Conservation (phyloP, 2,797 vertebrate genomes). For the Tadarida brasiliensis region DNA sequence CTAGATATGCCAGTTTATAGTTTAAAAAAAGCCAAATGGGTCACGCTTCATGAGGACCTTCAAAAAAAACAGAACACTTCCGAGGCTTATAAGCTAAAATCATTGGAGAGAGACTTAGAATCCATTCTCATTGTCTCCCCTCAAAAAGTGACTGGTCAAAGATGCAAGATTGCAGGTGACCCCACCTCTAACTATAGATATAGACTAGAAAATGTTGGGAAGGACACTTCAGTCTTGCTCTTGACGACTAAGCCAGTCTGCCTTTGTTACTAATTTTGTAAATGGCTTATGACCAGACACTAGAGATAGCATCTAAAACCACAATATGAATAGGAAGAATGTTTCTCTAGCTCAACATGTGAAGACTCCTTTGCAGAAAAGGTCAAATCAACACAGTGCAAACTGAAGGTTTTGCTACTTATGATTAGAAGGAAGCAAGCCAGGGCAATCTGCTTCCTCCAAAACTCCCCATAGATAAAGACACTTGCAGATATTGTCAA, state of each 20-base stretch:
- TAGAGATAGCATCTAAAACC: not conserved
- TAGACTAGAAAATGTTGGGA: not conserved
- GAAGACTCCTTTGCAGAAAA: not conserved
- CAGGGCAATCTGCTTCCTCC: not conserved
- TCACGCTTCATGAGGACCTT: not conserved
- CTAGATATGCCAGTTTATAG: not conserved
- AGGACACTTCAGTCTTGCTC: not conserved
- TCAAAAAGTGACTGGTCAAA: not conserved
- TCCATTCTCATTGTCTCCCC: not conserved
- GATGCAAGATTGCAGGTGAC: not conserved
- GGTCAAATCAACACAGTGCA: not conserved
- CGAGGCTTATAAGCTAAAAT: not conserved
- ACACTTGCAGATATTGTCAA: not conserved
- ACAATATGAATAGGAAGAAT: not conserved
- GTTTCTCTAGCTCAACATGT: not conserved
- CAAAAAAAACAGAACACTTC: not conserved
- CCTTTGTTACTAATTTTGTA: not conserved
- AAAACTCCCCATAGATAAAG: not conserved
- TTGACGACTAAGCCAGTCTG: not conserved
- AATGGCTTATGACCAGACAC: not conserved
- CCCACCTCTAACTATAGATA: not conserved
- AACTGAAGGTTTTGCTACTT: not conserved
- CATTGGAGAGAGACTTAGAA: not conserved
- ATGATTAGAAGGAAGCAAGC: not conserved
- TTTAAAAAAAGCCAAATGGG: not conserved